Base-by-base conservation (phyloP, 2,888 invertebrate genomes). In the Yponomeuta cagnagella region DNA sequence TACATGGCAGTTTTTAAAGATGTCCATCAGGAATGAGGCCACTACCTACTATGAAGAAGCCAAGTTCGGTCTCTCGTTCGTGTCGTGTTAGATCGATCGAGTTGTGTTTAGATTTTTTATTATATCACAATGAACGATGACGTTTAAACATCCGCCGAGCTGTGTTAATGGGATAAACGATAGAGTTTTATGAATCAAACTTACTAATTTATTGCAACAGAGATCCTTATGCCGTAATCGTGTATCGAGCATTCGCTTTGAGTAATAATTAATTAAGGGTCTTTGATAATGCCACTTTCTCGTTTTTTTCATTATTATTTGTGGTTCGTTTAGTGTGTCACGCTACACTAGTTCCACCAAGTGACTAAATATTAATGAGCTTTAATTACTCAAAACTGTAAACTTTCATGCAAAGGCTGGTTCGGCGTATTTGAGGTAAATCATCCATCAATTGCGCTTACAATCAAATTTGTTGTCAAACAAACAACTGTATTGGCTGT, bases 381-480 rank as follows among this genome's bases (percentile, higher is more conserved):
- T 58, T 58, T 58, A 58, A 15, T 15, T 2, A 58, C 52, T 58
- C 52, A 58, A 58, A 15, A 5, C 6, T 52, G 10, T 10, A 15
- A 58, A 1, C 12, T 58, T 58, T 12, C 15, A 0, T 15, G 4
- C 12, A 58, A 58, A 58, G 52, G 5, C 43, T 43, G 43, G 43
- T 43, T 8, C 43, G 43, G 43, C 43, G 5, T 8, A 43, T 43
- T 43, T 43, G 9, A 43, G 8, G 43, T 43, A 8, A 8, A 8
- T 43, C 9, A 8, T 8, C 9, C 43, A 43, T 43, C 43, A 43
- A 43, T 6, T 1, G 52, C 15, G 15, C 52, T 15, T 58, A 4
- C 52, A 58, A 68, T 68, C 48, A 15, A 15, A 82, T 84, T 87
- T 87, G 86, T 87, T 88, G 84, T 87, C 81, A 88, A 87, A 88